Conservation (phyloP, 2,888 invertebrate species). For the Hyppa rectilinea region DNA sequence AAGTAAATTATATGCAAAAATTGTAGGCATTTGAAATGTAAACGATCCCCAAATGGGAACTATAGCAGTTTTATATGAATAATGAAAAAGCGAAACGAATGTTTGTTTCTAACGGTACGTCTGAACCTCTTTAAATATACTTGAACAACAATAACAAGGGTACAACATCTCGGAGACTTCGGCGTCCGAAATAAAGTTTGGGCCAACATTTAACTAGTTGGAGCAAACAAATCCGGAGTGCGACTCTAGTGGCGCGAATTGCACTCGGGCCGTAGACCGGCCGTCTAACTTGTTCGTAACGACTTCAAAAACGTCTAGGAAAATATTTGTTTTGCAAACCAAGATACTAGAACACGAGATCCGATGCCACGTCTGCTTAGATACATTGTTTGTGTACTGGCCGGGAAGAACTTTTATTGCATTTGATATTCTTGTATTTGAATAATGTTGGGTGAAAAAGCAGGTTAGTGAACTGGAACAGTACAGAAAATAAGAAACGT, state of each 20-base stretch:
- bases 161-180: slow-evolving; percentile 81
- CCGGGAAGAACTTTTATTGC: slow-evolving; percentile 64
- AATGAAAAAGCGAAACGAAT: slow-evolving; percentile 63
- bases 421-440: slow-evolving; percentile 38
- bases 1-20: no score
- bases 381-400: slow-evolving; percentile 62
- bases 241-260: slow-evolving; percentile 81
- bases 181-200: slow-evolving; percentile 85
- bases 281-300: slow-evolving; percentile 76
- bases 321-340: slow-evolving; percentile 76
- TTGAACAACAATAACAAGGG: slow-evolving; percentile 84
- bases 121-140: slow-evolving; percentile 72
- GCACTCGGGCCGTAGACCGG: slow-evolving; percentile 73
- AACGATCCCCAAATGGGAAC: slow-evolving; percentile 38
- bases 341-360: slow-evolving; percentile 64
- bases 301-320: slow-evolving; percentile 77
- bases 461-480: background rate
- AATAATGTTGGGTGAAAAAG: slow-evolving; percentile 11
- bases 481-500: slow-evolving; percentile 10
- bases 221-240: slow-evolving; percentile 85
- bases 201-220: slow-evolving; percentile 89
- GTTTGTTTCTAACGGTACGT: slow-evolving; percentile 63
- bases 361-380: slow-evolving; percentile 59
- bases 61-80: slow-evolving; percentile 55
- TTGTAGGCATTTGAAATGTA: slow-evolving; percentile 19